These are phyloP conservation scores for Agriotes lineatus DNA, from an alignment of 2,888 invertebrate genomes.

Conservation along the genomic window DNA sequence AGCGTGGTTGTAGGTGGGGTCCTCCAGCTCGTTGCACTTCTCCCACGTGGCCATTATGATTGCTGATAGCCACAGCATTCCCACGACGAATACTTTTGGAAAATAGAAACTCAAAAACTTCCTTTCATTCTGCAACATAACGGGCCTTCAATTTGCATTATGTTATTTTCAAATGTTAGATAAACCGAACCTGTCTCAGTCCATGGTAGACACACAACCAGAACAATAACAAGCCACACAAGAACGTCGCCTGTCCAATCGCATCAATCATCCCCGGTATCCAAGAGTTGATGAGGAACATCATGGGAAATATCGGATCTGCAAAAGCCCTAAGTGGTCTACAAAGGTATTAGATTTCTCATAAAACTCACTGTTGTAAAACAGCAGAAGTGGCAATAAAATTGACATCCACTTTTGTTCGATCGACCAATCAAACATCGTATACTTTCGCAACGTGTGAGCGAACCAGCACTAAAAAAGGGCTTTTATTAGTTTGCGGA, in stretches of 20 bases:
- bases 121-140: constrained; percentile 82
- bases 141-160: neutral
- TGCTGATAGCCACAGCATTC: constrained; percentile 88
- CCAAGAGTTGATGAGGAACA: constrained; percentile 89
- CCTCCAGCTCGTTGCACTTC: constrained; percentile 86
- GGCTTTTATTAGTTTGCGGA: neutral
- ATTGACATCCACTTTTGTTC: constrained; percentile 97
- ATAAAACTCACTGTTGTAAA: constrained; percentile 87
- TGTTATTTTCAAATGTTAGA: neutral
- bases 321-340: constrained; percentile 49
- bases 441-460: constrained; percentile 87
- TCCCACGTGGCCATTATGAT: constrained; percentile 91
- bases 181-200: constrained; percentile 91
- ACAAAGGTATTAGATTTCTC: neutral
- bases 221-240: constrained; percentile 88
- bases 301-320: constrained; percentile 96
- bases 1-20: constrained; percentile 93
- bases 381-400: constrained; percentile 85
- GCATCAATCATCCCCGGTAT: constrained; percentile 94
- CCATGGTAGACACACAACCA: constrained; percentile 98
- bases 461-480: constrained; percentile 90
- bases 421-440: constrained; percentile 94
- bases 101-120: constrained; percentile 88
- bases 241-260: constrained; percentile 89
- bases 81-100: constrained; percentile 89